These are phyloP conservation scores for Oenanthe oenanthe DNA, from an alignment of 2,113 vertebrate genomes.

Conservation along the genomic window DNA sequence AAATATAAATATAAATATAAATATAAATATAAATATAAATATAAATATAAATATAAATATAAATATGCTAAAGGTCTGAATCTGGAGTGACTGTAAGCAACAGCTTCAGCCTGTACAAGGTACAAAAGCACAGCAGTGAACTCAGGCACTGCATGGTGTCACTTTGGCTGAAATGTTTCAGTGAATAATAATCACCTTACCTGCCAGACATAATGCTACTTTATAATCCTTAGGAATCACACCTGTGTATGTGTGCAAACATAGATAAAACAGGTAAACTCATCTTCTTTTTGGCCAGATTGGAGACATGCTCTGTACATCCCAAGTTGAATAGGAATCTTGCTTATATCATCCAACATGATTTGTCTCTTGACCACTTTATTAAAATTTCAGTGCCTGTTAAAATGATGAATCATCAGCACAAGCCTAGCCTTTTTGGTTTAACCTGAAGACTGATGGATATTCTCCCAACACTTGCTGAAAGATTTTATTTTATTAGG, in stretches of 20 bases:
- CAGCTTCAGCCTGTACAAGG: neutral
- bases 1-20: no score
- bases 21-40: no score
- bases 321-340: neutral
- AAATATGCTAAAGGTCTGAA: neutral
- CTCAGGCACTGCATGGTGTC: rapidly evolving
- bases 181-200: neutral
- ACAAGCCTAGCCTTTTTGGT: neutral
- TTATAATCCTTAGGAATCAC: neutral
- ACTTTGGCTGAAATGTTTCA: neutral
- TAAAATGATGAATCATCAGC: neutral
- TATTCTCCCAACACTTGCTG: conserved; percentile 1
- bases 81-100: neutral
- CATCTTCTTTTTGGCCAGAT: neutral
- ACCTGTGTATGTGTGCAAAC: neutral
- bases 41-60: neutral
- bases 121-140: neutral
- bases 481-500: conserved; percentile 66
- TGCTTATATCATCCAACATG: neutral
- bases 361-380: neutral
- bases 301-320: neutral
- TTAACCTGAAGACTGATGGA: conserved; percentile 15
- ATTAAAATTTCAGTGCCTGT: conserved; percentile 9
- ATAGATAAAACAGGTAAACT: neutral
- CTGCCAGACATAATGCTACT: neutral